Evolutionary conservation across 1,140 invertebrate species (phyloP), one percentile per base, ranked within the genome.

Genomic region (Hirudo medicinalis): DNA sequence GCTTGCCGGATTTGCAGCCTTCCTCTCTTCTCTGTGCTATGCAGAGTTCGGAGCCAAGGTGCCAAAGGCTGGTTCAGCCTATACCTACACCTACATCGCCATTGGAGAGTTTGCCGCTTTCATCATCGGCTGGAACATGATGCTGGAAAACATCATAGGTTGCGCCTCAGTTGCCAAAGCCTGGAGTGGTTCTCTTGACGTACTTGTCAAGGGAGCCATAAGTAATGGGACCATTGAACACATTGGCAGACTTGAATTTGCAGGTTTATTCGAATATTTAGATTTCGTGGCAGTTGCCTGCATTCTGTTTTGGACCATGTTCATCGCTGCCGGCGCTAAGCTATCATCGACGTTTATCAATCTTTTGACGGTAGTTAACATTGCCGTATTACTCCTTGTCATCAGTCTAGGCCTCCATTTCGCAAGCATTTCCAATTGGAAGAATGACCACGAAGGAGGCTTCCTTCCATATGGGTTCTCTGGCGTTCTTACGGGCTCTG

Each of bases 161-260:
- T 90, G 91, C 9, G 92, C 93, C 0, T 91, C 91, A 0, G 91
- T 94, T 29, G 91, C 91, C 0, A 86, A 92, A 75, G 92, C 92
- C 2, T 94, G 91, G 90, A 93, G 91, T 74, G 91, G 91, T 19
- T 94, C 93, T 77, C 86, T 96, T 9, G 91, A 96, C 78, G 89
- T 91, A 0, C 83, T 94, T 76, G 83, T 90, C 15, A 88, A 86
- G 19, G 88, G 89, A 72, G 57, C 43, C 29, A 72, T 72, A 27
- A 17, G 40, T 40, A 72, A 72, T 40, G 71, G 40, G 27, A 60
- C 72, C 13, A 43, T 68, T 22, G 78, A 88, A 43, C 80, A 90
- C 0, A 55, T 71, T 22, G 72, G 73, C 32, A 40, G 49, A 25
- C 29, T 72, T 40, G n/a, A 67, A 43, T 69, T 70, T 55, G 27